These are phyloP conservation scores for Actinernus sp. DNA, from an alignment of 92 coral and sea anemone genomes.

Conservation along the genomic window DNA sequence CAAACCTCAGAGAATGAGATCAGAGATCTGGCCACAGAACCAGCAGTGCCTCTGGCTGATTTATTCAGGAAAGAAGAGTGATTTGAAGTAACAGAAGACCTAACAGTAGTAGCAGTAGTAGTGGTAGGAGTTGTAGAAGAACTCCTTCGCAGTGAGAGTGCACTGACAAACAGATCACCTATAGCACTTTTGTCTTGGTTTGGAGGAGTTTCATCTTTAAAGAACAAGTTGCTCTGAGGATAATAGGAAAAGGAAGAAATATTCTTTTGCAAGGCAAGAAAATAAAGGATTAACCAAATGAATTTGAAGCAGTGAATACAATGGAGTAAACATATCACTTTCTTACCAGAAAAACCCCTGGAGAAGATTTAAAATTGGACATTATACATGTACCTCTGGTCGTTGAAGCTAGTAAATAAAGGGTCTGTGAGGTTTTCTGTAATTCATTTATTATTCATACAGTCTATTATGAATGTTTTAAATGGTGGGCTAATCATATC, in stretches of 20 bases:
- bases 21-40: background rate
- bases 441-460: slow-evolving; percentile 24
- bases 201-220: slow-evolving; percentile 80
- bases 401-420: background rate
- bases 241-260: slow-evolving; percentile 5
- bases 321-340: background rate
- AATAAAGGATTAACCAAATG: background rate
- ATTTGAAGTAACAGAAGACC: too few species aligned
- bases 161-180: slow-evolving; percentile 81
- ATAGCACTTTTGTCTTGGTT: slow-evolving; percentile 48
- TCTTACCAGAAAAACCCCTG: slow-evolving; percentile 48
- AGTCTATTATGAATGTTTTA: slow-evolving; percentile 3
- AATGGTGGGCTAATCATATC: slow-evolving; percentile 34
- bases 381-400: background rate
- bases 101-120: slow-evolving; percentile 32
- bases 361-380: slow-evolving; percentile 44
- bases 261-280: background rate
- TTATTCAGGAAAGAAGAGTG: background rate
- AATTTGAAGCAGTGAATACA: background rate
- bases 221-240: slow-evolving; percentile 85
- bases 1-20: background rate
- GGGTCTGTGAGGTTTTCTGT: slow-evolving; percentile 12
- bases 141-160: slow-evolving; percentile 50
- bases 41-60: background rate
- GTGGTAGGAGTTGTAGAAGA: slow-evolving; percentile 35